These are phyloP conservation scores for Otocyon megalotis DNA, from an alignment of 2,113 vertebrate species.

Conservation along the genomic window DNA sequence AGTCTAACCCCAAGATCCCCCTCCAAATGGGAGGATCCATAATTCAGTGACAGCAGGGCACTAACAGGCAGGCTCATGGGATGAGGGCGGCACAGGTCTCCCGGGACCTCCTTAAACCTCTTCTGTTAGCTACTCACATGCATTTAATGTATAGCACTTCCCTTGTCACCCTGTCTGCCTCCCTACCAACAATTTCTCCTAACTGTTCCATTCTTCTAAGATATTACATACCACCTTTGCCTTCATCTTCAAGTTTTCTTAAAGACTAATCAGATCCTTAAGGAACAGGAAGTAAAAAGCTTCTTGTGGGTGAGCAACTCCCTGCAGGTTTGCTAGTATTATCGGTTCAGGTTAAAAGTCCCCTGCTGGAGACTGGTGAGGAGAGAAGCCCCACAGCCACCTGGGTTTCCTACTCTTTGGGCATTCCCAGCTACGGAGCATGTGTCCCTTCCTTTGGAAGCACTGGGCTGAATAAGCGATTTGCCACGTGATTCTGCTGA, in stretches of 20 bases:
- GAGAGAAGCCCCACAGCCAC: not conserved
- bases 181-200: not conserved
- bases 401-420: not conserved
- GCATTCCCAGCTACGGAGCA: not conserved
- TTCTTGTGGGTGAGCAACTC: not conserved
- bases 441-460: constrained; percentile 8
- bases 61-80: not conserved
- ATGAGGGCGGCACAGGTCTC: not conserved
- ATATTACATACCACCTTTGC: not conserved
- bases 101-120: no score
- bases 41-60: not conserved
- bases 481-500: not conserved
- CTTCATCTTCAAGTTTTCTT: not conserved
- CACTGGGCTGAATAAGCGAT: not conserved
- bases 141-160: not conserved
- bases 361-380: not conserved
- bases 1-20: not conserved
- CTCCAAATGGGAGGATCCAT: not conserved
- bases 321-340: not conserved
- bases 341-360: not conserved
- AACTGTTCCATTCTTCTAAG: not conserved
- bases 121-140: not conserved
- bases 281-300: not conserved
- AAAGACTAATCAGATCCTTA: not conserved
- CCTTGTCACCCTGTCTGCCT: not conserved